Percentiles rank a stretch among this genome's conserved stretches.
Evolutionary conservation across 2,888 invertebrate species (phyloP).

Genomic region (Poecilobothrus nobilitatus): DNA sequence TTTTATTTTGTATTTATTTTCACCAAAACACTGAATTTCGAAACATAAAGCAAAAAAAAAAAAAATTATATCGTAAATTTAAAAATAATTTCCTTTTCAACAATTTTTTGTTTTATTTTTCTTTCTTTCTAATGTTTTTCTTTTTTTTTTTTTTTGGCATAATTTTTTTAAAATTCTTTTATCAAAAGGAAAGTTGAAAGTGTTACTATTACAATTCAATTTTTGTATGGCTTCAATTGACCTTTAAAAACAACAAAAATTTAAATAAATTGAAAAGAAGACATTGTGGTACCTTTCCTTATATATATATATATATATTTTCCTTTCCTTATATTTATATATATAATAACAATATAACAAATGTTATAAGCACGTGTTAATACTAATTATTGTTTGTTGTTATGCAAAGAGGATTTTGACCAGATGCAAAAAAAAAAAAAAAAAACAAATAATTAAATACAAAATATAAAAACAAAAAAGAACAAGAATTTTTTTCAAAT

Average conservation of each 20-base stretch:
- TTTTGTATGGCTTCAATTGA: background rate
- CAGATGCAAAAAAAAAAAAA: background rate
- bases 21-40: too few relatives aligned
- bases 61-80: too few relatives aligned
- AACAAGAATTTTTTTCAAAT: too few relatives aligned
- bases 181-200: background rate
- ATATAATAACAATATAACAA: too few relatives aligned
- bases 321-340: too few relatives aligned
- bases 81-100: too few relatives aligned
- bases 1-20: too few relatives aligned
- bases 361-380: background rate
- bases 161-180: background rate
- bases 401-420: background rate
- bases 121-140: too few relatives aligned
- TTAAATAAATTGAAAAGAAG: background rate
- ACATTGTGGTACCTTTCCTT: too few relatives aligned
- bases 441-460: background rate
- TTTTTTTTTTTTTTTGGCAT: background rate
- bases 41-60: too few relatives aligned
- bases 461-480: background rate
- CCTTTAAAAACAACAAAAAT: background rate
- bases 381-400: background rate
- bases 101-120: too few relatives aligned
- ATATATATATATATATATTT: too few relatives aligned
- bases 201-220: background rate